Conservation (phyloP, 2,113 vertebrate genomes). For the Isurus oxyrinchus region DNA sequence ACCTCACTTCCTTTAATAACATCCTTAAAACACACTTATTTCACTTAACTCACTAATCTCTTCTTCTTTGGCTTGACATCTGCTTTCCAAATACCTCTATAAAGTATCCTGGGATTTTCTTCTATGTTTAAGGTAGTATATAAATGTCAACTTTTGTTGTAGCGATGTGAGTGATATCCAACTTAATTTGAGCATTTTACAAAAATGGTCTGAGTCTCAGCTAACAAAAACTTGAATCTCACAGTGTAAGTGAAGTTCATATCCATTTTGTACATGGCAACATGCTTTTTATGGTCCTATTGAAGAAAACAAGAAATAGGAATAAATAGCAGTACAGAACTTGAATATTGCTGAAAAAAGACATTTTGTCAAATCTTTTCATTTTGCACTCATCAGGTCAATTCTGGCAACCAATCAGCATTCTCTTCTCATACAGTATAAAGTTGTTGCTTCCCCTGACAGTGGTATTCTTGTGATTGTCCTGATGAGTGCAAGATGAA, state of each 20-base stretch:
- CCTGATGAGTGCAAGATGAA: no score
- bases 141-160: background rate
- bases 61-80: background rate
- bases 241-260: background rate
- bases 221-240: background rate
- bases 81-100: background rate
- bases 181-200: background rate
- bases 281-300: background rate
- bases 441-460: no score
- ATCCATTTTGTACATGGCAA: background rate
- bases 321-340: no score
- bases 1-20: background rate
- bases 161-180: background rate
- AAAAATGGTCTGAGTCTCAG: background rate
- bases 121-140: background rate
- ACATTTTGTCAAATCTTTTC: no score
- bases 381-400: no score
- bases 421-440: no score
- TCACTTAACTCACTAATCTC: background rate
- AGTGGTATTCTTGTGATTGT: no score
- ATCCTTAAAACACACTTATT: background rate
- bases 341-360: no score
- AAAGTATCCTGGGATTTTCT: background rate
- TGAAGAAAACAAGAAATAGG: background rate
- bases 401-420: no score